Conservation (phyloP, 2,888 invertebrate species). For the Hydropsyche betteni region DNA sequence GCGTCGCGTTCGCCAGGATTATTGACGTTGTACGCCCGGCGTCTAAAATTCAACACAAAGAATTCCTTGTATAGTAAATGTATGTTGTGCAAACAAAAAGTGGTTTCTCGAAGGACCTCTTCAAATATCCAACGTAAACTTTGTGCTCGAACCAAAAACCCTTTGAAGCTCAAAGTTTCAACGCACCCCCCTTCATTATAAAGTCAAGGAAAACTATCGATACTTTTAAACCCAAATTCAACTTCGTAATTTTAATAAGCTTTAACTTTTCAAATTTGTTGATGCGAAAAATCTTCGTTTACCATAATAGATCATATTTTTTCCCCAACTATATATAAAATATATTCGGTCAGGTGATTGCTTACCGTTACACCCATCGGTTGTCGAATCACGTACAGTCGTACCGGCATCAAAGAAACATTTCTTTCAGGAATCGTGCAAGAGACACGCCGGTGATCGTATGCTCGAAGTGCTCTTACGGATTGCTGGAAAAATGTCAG, state of each 20-base stretch:
- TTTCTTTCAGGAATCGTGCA: constrained; percentile 37
- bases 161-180: constrained; percentile 39
- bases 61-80: constrained; percentile 34
- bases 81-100: constrained; percentile 41
- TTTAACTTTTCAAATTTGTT: background rate
- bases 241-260: constrained; percentile 31
- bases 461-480: constrained; percentile 21
- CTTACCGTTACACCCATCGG: background rate
- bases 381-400: constrained; percentile 26
- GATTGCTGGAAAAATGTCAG: constrained; percentile 34
- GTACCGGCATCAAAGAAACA: constrained; percentile 38
- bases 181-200: constrained; percentile 35
- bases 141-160: constrained; percentile 37
- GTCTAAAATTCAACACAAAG: background rate
- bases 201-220: constrained; percentile 44
- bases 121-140: constrained; percentile 41
- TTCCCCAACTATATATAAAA: background rate
- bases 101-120: constrained; percentile 34
- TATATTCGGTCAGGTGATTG: background rate
- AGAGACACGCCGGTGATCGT: constrained; percentile 26
- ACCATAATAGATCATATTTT: background rate
- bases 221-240: constrained; percentile 33
- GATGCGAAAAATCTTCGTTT: background rate
- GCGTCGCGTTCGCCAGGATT: constrained; percentile 5
- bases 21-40: no score